Base-by-base conservation (phyloP, 2,888 invertebrate species). In the Phengaris arion region DNA sequence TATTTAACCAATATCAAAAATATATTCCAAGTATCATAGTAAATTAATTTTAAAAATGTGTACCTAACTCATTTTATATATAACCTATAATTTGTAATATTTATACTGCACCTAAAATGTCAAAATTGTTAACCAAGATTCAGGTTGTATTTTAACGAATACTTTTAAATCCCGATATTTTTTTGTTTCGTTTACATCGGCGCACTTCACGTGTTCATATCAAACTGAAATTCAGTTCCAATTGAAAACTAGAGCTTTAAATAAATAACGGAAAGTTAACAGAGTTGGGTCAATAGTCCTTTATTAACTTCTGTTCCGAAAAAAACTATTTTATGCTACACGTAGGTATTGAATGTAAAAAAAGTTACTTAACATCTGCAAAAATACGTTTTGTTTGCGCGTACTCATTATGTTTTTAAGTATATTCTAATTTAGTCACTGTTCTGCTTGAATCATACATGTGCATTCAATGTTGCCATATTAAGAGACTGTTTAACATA, bases 201-300 rank as follows among this genome's bases (percentile, higher is more conserved):
- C 64, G 2, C 45, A 64, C 64, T 64, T 45, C 64, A 64, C 59
- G 64, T 64, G 64, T 64, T 64, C 35, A 64, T 12, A 64, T 64
- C 35, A 35, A 64, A 64, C 35, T 64, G 64, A 12, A 64, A 64
- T 64, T 64, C 64, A 64, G 64, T 64, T 64, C 64, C 35, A 13
- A 64, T 64, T 45, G 64, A 45, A 64, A 64, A 64, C 64, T 64
- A 64, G 64, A 64, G 64, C 35, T 64, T 64, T 64, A 64, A 64
- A 64, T 64, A 64, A 64, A 64, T 64, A 45, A 45, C 7, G 64
- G 45, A 64, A 64, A 64, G 64, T 35, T 64, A 12, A 45, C 64
- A 64, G 64, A 64, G 64, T 64, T 45, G 35, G 52, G 64, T 64
- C 64, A 64, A 64, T 64, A 64, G 64, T 64, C 13, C 64, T 64